Evolutionary conservation across 23 tunicate genomes (phyloP).

Genomic region (Styela clava): DNA sequence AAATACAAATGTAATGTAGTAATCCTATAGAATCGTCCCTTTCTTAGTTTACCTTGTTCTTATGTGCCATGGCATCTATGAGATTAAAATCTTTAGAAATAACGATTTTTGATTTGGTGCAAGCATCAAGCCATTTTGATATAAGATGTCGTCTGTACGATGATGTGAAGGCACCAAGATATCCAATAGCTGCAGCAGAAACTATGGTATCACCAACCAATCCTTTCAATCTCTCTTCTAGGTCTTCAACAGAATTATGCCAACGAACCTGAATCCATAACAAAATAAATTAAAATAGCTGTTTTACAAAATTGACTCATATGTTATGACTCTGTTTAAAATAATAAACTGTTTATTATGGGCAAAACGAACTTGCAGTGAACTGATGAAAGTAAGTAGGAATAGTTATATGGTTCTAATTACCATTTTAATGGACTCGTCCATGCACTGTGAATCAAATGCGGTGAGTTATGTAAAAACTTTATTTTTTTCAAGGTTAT

Average conservation of each 20-base stretch:
- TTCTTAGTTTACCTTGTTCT: slow-evolving; percentile 56
- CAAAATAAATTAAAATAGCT: neutral
- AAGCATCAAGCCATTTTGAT: slow-evolving; percentile 53
- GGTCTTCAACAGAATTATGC: slow-evolving; percentile 56
- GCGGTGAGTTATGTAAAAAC: too few species aligned
- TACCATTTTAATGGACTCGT: too few species aligned
- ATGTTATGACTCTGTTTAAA: too few species aligned
- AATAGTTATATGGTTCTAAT: too few species aligned
- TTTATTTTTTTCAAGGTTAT: too few species aligned
- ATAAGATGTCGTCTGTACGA: slow-evolving; percentile 68
- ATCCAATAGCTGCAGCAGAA: slow-evolving; percentile 79
- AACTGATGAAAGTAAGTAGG: too few species aligned
- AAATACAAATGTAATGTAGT: too few species aligned
- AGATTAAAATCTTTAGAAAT: slow-evolving; percentile 64
- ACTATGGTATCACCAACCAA: slow-evolving; percentile 81
- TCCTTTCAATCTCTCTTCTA: slow-evolving; percentile 55
- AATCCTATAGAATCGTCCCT: too few species aligned
- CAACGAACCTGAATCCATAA: slow-evolving; percentile 59
- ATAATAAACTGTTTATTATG: neutral
- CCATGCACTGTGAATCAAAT: too few species aligned
- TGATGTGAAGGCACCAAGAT: slow-evolving; percentile 87
- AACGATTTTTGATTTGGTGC: slow-evolving; percentile 35
- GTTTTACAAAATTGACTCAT: neutral
- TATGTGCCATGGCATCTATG: slow-evolving; percentile 55
- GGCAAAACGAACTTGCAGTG: too few species aligned